These are phyloP conservation scores for Parochlus steinenii DNA, from an alignment of 2,888 invertebrate genomes.

Conservation along the genomic window DNA sequence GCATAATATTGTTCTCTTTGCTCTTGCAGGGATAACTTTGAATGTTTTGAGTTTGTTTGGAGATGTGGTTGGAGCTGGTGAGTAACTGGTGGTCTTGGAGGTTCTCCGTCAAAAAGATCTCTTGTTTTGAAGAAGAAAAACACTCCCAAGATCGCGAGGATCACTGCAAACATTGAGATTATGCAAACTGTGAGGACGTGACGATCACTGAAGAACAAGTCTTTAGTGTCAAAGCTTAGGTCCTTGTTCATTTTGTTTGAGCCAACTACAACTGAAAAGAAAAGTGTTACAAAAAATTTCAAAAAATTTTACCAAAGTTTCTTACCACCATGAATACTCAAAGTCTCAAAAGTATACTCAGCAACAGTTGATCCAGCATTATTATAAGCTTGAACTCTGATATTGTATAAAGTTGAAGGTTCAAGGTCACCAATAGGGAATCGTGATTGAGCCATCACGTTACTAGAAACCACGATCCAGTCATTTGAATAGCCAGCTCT, in stretches of 20 bases:
- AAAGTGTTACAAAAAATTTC: not conserved
- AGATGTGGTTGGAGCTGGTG: constrained; percentile 17
- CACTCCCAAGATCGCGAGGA: constrained; percentile 36
- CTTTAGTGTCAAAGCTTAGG: constrained; percentile 6
- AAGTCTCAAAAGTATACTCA: constrained; percentile 39
- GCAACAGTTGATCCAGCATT: constrained; percentile 44
- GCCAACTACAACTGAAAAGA: constrained; percentile 4
- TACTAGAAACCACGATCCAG: constrained; percentile 33
- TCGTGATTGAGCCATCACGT: constrained; percentile 31
- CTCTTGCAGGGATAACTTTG: constrained; percentile 20
- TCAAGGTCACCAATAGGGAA: constrained; percentile 33
- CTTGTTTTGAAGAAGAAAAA: constrained; percentile 36
- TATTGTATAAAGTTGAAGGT: constrained; percentile 33
- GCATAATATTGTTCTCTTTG: constrained; percentile 37
- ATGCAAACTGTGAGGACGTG: constrained; percentile 35
- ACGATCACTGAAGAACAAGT: constrained; percentile 28
- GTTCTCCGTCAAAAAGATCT: constrained; percentile 17
- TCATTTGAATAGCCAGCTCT: constrained; percentile 22
- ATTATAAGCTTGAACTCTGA: constrained; percentile 42
- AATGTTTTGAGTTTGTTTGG: constrained; percentile 4
- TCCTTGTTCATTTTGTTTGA: constrained; percentile 7
- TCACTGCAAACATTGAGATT: constrained; percentile 34
- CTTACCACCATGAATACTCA: constrained; percentile 32
- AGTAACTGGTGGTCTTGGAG: constrained; percentile 13
- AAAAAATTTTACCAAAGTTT: constrained; percentile 1